Evolutionary conservation across 2,113 vertebrate species (phyloP).

Genomic region (Phaethornis superciliosus): DNA sequence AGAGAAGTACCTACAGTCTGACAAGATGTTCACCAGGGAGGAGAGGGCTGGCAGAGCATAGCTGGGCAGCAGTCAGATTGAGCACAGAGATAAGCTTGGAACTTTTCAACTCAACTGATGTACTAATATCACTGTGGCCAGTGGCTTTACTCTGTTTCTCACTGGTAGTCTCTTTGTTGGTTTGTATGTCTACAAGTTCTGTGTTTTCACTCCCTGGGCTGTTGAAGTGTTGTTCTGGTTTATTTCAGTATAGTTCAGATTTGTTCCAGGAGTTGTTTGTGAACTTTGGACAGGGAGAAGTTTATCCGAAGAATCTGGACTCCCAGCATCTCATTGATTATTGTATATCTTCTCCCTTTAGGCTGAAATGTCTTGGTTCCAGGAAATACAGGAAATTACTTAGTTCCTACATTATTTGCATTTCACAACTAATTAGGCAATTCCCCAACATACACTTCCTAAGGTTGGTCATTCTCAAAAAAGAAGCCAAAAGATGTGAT

Average conservation of each 20-base stretch:
- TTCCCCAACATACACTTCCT: neutral
- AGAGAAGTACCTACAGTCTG: neutral
- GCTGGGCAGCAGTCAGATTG: neutral
- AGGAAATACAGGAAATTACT: neutral
- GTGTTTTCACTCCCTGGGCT: neutral
- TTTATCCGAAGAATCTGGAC: neutral
- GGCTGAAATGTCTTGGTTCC: neutral
- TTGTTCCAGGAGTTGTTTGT: neutral
- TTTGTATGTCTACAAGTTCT: neutral
- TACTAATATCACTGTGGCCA: neutral
- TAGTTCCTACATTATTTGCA: neutral
- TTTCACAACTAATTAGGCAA: neutral
- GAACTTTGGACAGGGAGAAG: neutral
- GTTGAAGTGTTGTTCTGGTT: neutral
- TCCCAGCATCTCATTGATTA: fast-evolving
- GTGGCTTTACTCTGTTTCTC: neutral
- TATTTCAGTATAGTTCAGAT: neutral
- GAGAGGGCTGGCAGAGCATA: neutral
- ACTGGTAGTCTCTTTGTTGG: neutral
- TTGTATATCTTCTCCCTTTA: neutral
- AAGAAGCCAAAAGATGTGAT: neutral
- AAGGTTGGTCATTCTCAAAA: neutral
- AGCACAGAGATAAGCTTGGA: neutral
- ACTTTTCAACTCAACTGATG: neutral
- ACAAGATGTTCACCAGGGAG: neutral